Percentiles rank a stretch among this genome's conserved stretches.
Evolutionary conservation across 1,140 invertebrate genomes (phyloP).

Genomic region (Solenopsis invicta): DNA sequence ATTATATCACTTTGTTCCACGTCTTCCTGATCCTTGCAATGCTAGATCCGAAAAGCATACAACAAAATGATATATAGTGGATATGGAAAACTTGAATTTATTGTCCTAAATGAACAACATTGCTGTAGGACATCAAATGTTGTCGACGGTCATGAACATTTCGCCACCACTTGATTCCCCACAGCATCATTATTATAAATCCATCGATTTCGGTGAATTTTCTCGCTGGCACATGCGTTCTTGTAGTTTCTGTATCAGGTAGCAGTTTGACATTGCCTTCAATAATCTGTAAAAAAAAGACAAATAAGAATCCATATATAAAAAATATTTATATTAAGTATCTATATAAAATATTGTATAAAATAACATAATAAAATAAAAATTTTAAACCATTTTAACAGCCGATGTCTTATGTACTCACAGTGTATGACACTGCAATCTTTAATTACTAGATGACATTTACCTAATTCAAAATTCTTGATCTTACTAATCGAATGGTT

Average conservation of each 20-base stretch:
- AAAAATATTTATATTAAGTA: not conserved
- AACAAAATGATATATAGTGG: too few relatives aligned
- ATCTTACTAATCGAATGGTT: not conserved
- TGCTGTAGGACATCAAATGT: too few relatives aligned
- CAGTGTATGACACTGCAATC: not conserved
- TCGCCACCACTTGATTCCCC: too few relatives aligned
- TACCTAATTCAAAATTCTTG: not conserved
- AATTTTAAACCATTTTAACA: not conserved
- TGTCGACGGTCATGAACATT: too few relatives aligned
- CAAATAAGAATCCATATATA: not conserved
- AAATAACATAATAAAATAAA: not conserved
- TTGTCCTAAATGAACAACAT: too few relatives aligned
- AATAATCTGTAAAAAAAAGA: conserved; percentile 70
- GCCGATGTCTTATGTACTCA: not conserved
- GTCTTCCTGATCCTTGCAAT: conserved; percentile 85
- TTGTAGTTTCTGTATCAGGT: conserved; percentile 87
- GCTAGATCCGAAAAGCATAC: too few relatives aligned
- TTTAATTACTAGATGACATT: not conserved
- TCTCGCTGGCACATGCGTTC: conserved; percentile 82
- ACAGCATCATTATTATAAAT: too few relatives aligned
- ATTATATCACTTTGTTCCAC: conserved; percentile 79
- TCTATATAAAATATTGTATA: not conserved
- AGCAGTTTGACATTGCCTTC: conserved; percentile 86
- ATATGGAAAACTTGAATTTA: too few relatives aligned
- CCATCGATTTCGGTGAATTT: too few relatives aligned